Percentiles rank a stretch among this genome's conserved stretches.
These are phyloP conservation scores for Napeogenes inachia DNA, from an alignment of 2,888 invertebrate species.

Conservation along the genomic window DNA sequence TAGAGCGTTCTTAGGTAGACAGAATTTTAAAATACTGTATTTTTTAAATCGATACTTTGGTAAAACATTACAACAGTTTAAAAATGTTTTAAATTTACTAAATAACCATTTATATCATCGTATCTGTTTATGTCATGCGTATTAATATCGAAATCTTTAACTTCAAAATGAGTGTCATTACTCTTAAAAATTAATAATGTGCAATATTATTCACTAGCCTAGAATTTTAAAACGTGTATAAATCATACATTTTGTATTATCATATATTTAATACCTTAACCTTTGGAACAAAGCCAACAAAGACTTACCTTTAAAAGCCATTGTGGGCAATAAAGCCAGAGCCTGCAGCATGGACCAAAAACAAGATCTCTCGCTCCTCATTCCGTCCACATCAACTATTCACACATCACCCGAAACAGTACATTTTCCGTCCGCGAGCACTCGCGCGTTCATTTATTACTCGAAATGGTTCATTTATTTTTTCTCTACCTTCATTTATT, in stretches of 20 bases:
- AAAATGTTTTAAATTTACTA: too few relatives aligned
- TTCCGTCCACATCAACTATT: constrained; percentile 49
- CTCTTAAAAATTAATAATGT: too few relatives aligned
- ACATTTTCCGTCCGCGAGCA: constrained; percentile 43
- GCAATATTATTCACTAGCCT: too few relatives aligned
- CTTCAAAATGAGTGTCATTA: too few relatives aligned
- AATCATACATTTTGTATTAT: not conserved
- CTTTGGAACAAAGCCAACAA: not conserved
- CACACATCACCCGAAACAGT: constrained; percentile 51
- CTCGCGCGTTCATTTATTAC: constrained; percentile 33
- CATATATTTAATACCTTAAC: not conserved
- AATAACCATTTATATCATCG: too few relatives aligned
- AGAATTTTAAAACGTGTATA: too few relatives aligned
- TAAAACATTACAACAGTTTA: too few relatives aligned
- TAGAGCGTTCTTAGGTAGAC: too few relatives aligned
- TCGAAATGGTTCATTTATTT: constrained; percentile 29
- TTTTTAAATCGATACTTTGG: too few relatives aligned
- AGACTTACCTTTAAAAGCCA: constrained; percentile 66
- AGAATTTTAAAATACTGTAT: too few relatives aligned
- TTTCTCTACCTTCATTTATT: constrained; percentile 30
- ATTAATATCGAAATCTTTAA: too few relatives aligned
- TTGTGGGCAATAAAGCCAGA: constrained; percentile 61
- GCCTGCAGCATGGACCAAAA: constrained; percentile 71
- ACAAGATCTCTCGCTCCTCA: constrained; percentile 64
- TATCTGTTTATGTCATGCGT: too few relatives aligned